phyloP scores from a whole-genome alignment of 2,113 vertebrate species.

The Phylloscopus whistleri region DNA sequence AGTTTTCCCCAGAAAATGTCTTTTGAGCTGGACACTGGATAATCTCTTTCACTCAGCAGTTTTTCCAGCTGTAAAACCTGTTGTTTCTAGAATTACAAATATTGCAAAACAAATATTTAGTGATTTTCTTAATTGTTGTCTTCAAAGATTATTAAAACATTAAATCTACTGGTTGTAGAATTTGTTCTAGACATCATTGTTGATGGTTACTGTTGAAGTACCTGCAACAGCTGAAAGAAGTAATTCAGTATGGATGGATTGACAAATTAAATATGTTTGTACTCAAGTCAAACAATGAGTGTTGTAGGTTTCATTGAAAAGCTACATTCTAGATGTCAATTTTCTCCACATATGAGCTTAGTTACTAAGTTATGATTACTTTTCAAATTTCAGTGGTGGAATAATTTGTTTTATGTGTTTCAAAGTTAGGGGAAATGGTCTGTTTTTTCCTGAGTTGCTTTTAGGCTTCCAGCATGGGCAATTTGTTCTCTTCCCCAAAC shows the following conservation, averaged over 20 bases:
- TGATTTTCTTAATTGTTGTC: neutral
- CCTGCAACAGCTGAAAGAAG: neutral
- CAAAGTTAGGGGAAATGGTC: neutral
- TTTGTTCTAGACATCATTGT: neutral
- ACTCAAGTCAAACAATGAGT: neutral
- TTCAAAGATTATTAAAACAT: constrained; percentile 14
- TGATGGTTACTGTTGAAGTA: neutral
- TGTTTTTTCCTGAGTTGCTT: neutral
- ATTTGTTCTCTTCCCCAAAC: neutral
- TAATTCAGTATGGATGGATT: constrained; percentile 7
- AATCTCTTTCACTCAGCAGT: neutral
- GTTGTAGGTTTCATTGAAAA: neutral
- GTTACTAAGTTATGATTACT: neutral
- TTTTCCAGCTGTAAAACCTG: neutral
- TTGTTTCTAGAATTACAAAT: neutral
- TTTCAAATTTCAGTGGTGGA: neutral
- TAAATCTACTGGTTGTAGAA: constrained; percentile 2
- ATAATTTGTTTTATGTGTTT: neutral
- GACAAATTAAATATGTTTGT: neutral
- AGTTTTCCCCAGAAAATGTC: neutral
- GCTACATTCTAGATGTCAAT: neutral
- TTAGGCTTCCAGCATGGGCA: neutral
- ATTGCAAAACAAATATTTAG: neutral
- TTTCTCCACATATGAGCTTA: neutral
- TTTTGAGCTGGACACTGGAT: neutral